Percentiles rank a stretch among this genome's conserved stretches.
These are phyloP conservation scores for Mesoligia furuncula DNA, from an alignment of 2,888 invertebrate genomes.

Conservation along the genomic window DNA sequence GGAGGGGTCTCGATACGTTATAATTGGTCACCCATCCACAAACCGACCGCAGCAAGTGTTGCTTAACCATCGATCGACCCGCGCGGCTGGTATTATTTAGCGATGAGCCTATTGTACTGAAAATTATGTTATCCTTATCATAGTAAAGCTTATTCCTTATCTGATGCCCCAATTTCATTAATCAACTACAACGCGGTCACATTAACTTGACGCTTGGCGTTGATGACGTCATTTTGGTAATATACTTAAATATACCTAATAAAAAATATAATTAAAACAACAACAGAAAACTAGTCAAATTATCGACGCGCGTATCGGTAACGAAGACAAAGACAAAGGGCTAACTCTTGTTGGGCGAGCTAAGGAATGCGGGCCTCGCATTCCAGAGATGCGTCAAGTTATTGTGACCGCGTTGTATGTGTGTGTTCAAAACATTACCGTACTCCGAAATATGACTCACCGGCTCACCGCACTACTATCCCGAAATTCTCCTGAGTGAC, in stretches of 20 bases:
- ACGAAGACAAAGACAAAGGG: too few relatives aligned
- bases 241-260: too few relatives aligned
- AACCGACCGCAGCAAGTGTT: background rate
- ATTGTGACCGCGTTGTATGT: too few relatives aligned
- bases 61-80: background rate
- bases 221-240: too few relatives aligned
- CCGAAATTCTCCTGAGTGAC: conserved; percentile 54
- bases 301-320: too few relatives aligned
- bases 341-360: too few relatives aligned
- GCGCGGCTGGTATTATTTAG: background rate
- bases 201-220: too few relatives aligned
- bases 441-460: conserved; percentile 55
- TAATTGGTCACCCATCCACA: background rate
- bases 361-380: too few relatives aligned
- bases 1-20: background rate
- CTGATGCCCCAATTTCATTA: background rate
- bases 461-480: conserved; percentile 55
- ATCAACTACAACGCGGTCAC: too few relatives aligned
- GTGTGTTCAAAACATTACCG: conserved; percentile 4
- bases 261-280: too few relatives aligned
- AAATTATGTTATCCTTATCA: background rate
- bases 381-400: too few relatives aligned
- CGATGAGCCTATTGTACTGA: background rate
- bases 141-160: conserved; percentile 1
- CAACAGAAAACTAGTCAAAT: too few relatives aligned